A percentile compares a stretch with the other conserved stretches of the same genome.
Conservation (phyloP, 2,113 vertebrate species). For the Propithecus coquereli region DNA sequence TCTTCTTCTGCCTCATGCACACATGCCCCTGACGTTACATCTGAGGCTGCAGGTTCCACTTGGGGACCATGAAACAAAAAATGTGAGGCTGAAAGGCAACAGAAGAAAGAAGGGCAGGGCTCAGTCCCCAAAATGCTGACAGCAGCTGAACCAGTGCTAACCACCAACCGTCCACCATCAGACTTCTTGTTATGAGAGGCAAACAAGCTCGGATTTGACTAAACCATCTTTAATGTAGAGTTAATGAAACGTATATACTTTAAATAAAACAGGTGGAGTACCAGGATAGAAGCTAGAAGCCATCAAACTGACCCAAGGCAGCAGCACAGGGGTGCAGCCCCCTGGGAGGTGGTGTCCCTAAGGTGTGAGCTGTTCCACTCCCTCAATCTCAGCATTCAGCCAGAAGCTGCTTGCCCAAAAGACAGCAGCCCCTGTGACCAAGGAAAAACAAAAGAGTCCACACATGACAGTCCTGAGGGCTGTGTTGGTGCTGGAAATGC, state of each 20-base stretch:
- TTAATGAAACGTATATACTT: neutral
- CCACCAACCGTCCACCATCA: neutral
- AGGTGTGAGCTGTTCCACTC: neutral
- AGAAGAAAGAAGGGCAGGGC: neutral
- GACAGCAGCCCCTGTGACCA: neutral
- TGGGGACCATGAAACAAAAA: neutral
- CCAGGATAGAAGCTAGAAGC: neutral
- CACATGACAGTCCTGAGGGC: neutral
- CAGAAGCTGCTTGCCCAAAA: neutral
- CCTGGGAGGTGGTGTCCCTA: neutral
- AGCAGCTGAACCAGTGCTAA: neutral
- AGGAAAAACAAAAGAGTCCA: fast-evolving
- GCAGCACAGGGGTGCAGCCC: neutral
- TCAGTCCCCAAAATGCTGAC: neutral
- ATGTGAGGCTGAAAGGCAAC: neutral
- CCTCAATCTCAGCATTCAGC: neutral
- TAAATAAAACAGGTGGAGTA: neutral
- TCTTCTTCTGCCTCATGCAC: neutral
- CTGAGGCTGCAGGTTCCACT: neutral
- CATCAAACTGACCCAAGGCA: neutral
- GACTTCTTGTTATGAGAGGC: neutral
- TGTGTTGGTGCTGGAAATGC: neutral
- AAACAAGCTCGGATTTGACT: neutral
- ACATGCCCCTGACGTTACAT: too few species aligned
- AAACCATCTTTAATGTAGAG: neutral